Evolutionary conservation across 2,888 invertebrate species (phyloP), one percentile per base, ranked within the genome.

Genomic region (Lissocephala sabroskyi): DNA sequence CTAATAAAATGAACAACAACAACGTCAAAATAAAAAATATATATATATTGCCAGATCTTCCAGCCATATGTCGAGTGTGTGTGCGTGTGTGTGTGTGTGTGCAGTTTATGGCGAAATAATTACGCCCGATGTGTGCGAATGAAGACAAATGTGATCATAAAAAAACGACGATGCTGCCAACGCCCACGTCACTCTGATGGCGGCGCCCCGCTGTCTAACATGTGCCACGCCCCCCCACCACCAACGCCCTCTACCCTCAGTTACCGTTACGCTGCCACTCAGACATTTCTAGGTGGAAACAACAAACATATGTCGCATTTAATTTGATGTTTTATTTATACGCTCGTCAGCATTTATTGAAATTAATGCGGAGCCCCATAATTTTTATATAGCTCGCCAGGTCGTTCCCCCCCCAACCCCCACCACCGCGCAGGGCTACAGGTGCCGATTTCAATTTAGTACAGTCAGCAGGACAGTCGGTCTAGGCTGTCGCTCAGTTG

Each of bases 331-430:
- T 46, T 46, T 46, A 46, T 46, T 46, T 46, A 46, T 37, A 37
- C 11, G 40, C 46, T 46, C 46, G 46, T 46, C 46, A 46, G 46
- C 46, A 46, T 46, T 46, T 46, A 46, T 46, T 46, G 46, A 46
- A 46, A 46, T 46, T 46, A 46, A 46, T 46, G 46, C 46, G 33
- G 40, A 46, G 33, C 46, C n/a, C n/a, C 46, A 46, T 46, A 46
- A 46, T 46, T 46, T 46, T 46, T 32, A 46, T 46, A 46, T 46
- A 40, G 40, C 46, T 13, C 18, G 29, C n/a, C n/a, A n/a, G n/a
- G n/a, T n/a, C n/a, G n/a, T n/a, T n/a, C n/a, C n/a, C n/a, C n/a
- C n/a, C n/a, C n/a, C n/a, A n/a, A n/a, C n/a, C n/a, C n/a, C n/a
- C n/a, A n/a, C n/a, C n/a, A n/a, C n/a, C n/a, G n/a, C n/a, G n/a